Percentiles rank a stretch among this genome's conserved stretches.
Evolutionary conservation across 53 echinoderm and acorn worm genomes (phyloP).

Genomic region (Holothuria leucospilota): DNA sequence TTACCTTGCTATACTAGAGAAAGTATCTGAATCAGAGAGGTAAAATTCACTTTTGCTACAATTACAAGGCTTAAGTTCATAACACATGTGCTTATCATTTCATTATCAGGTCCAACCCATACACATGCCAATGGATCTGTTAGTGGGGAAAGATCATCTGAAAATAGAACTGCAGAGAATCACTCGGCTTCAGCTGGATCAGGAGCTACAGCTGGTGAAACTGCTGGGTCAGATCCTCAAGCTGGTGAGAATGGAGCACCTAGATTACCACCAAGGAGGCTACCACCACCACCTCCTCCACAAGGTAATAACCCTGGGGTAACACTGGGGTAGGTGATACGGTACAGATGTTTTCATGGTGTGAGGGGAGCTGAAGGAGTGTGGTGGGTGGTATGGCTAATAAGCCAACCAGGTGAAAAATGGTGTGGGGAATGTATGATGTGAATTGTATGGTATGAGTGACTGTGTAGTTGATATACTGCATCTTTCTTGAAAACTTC

Average conservation of each 20-base stretch:
- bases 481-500: too few species aligned
- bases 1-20: too few species aligned
- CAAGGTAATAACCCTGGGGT: not conserved
- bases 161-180: conserved; percentile 50
- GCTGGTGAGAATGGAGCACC: conserved; percentile 28
- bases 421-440: too few species aligned
- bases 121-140: conserved; percentile 29
- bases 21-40: too few species aligned
- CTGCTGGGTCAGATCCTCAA: not conserved
- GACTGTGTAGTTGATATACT: too few species aligned
- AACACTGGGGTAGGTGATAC: not conserved
- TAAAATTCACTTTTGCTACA: too few species aligned
- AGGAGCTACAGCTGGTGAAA: conserved; percentile 18
- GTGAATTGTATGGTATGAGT: too few species aligned
- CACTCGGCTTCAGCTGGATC: conserved; percentile 43
- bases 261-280: conserved; percentile 52
- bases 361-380: not conserved
- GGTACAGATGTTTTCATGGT: too few species aligned
- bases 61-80: too few species aligned
- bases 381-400: not conserved
- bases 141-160: conserved; percentile 10
- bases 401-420: not conserved
- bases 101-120: conserved; percentile 49
- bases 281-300: conserved; percentile 63
- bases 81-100: not conserved